Evolutionary conservation across 1,140 invertebrate species (phyloP).

Genomic region (Gonatopus flavifemur): DNA sequence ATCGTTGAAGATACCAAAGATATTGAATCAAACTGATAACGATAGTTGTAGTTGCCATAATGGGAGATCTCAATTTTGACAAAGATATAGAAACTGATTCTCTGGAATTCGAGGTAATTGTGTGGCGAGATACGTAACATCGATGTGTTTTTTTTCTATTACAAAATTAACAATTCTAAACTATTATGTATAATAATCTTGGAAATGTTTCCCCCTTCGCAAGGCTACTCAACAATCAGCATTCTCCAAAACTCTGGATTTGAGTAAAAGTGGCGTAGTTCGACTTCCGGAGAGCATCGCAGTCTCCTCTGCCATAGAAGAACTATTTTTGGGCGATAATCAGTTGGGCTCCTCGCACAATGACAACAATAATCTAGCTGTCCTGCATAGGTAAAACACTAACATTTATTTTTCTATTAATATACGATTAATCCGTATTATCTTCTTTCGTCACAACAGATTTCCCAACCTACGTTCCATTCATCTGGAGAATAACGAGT

Average conservation of each 20-base stretch:
- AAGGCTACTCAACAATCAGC: conserved; percentile 54
- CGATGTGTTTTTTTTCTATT: neutral
- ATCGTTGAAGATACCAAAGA: no score
- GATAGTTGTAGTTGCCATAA: conserved; percentile 43
- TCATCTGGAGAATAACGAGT: conserved; percentile 63
- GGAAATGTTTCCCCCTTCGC: neutral
- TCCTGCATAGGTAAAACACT: conserved; percentile 43
- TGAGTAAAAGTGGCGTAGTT: conserved; percentile 48
- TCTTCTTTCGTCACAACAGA: conserved; percentile 24
- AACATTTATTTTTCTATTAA: neutral
- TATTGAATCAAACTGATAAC: no score
- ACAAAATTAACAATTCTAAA: neutral
- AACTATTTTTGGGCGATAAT: conserved; percentile 60
- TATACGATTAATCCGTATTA: neutral
- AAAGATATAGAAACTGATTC: conserved; percentile 53
- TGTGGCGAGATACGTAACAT: no score
- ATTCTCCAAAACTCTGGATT: conserved; percentile 51
- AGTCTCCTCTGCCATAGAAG: conserved; percentile 55
- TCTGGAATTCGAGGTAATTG: conserved; percentile 52
- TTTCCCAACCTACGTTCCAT: conserved; percentile 62
- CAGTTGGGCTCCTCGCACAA: conserved; percentile 42
- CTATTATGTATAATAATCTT: neutral
- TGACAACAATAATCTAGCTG: conserved; percentile 41
- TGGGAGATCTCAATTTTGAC: conserved; percentile 43
- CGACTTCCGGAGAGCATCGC: conserved; percentile 49